Evolutionary conservation across 2,797 vertebrate species (phyloP).

Genomic region (Pseudochirops cupreus): DNA sequence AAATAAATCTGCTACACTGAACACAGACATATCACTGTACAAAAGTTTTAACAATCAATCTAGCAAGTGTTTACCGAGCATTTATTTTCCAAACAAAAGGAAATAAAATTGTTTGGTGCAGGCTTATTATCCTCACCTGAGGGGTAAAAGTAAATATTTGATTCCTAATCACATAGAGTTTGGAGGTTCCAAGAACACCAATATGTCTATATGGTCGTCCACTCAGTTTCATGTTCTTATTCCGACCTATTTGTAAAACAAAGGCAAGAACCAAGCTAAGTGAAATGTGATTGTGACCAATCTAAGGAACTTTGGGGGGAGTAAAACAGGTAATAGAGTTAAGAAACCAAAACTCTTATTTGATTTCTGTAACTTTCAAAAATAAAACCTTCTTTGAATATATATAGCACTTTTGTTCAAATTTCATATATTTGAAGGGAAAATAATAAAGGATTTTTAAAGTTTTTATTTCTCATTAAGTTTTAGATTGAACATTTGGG

Average conservation of each 20-base stretch:
- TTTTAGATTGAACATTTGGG: conserved; percentile 6
- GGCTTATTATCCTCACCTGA: conserved; percentile 88
- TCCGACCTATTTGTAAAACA: conserved; percentile 87
- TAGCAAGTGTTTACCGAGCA: not conserved
- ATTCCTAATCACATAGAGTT: conserved; percentile 96
- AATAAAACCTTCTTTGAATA: not conserved
- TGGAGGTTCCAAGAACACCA: conserved; percentile 97
- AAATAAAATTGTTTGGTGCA: conserved; percentile 43
- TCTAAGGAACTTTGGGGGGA: not conserved
- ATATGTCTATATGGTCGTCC: conserved; percentile 97
- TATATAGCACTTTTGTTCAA: not conserved
- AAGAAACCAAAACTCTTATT: not conserved
- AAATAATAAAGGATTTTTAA: conserved; percentile 35
- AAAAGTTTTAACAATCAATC: conserved; percentile 53
- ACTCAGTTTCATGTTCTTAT: conserved; percentile 93
- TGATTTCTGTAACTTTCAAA: not conserved
- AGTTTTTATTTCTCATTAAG: conserved; percentile 27
- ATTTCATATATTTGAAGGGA: conserved; percentile 10
- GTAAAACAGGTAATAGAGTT: not conserved
- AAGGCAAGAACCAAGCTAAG: conserved; percentile 38
- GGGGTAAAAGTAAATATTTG: conserved; percentile 96
- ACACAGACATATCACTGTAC: conserved; percentile 12
- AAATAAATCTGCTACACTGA: conserved; percentile 26
- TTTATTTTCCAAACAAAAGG: conserved; percentile 41
- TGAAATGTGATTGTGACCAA: not conserved